Evolutionary conservation across 2,113 vertebrate species (phyloP), one percentile per base, ranked within the genome.

Genomic region (Takifugu flavidus): DNA sequence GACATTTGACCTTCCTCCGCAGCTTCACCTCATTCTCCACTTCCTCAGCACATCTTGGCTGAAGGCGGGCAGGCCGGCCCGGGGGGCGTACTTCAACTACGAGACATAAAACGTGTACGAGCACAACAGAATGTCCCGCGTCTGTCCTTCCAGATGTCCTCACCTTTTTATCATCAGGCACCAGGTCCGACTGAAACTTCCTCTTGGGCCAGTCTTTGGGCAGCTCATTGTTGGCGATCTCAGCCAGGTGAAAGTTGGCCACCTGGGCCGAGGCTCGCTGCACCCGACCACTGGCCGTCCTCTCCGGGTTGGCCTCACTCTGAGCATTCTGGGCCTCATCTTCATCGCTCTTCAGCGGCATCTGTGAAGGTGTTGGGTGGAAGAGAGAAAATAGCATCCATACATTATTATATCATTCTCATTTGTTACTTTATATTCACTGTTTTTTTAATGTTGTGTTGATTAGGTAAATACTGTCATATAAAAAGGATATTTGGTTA

Each of bases 191-290:
- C 73, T 94, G 93, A 42, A 98, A 94, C 89, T 95, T 97, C 70
- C 94, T 94, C 88, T 95, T 96, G 50, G 95, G 94, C 94, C 95
- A 97, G 65, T 98, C 95, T 80, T 95, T 96, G 59, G 90, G 91
- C 73, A 96, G 87, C 14, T 98, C 95, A 42, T 93, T 94, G 71
- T 91, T 93, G 72, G 94, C 95, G 12, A 98, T 90, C 77, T 98
- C 94, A 34, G 95, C 94, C 66, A 98, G 86, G 78, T 97, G 94
- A 78, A 94, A 95, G 59, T 93, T 92, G 0, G 96, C 96, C 68
- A 96, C 93, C 83, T 95, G 95, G 1, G 95, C 95, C 1, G 95
- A 98, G 34, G 89, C 91, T 39, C 95, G 91, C 77, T 94, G 94
- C 65, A 94, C 90, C 76, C 94, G 80, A 49, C 94, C 84, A 63